Base-by-base conservation (phyloP, 2,797 vertebrate species). In the Melanotaenia boesemani region DNA sequence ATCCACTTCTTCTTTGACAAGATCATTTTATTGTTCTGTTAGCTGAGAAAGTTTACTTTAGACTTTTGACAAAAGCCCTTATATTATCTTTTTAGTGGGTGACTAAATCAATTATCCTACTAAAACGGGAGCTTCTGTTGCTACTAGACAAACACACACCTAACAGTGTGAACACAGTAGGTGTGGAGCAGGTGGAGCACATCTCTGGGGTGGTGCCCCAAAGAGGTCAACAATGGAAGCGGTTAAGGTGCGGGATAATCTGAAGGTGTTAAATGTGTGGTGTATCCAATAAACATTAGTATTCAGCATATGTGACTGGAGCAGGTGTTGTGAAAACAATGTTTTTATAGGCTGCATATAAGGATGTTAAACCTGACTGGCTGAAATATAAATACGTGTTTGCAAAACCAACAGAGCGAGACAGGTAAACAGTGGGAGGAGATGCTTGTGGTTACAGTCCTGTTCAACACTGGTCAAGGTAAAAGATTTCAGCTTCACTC, bases 141-240 rank as follows among this genome's bases (percentile, higher is more conserved):
- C 46, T 41, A 46, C 46, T 37, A 79, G 61, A 79, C 82, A 91
- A 87, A 91, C 86, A 89, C 39, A 75, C 71, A 57, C 74, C 70
- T 71, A 30, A 44, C 58, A 37, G 79, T 91, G 90, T 89, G 88
- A 92, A 84, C 83, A 86, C 24, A 83, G 58, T 80, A 89, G 91
- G 91, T 26, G 88, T 87, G 82, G 85, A 79, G 66, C 86, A 89
- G 87, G 81, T 90, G 90, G 88, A 77, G 82, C 52, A 74, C 69
- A 80, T 80, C 76, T 69, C 52, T 34, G 52, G 39, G 41, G 63
- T 72, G 63, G 74, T 66, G 78, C 64, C 77, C 30, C 1, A 0
- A 66, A 63, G 72, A 74, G 79, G 88, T 87, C 84, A 80, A 84
- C 83, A 80, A 71, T 46, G 68, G 62, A 6, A 16, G 46, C 11